Base-by-base conservation (phyloP, 2,113 vertebrate species). In the Nesogale talazaci region DNA sequence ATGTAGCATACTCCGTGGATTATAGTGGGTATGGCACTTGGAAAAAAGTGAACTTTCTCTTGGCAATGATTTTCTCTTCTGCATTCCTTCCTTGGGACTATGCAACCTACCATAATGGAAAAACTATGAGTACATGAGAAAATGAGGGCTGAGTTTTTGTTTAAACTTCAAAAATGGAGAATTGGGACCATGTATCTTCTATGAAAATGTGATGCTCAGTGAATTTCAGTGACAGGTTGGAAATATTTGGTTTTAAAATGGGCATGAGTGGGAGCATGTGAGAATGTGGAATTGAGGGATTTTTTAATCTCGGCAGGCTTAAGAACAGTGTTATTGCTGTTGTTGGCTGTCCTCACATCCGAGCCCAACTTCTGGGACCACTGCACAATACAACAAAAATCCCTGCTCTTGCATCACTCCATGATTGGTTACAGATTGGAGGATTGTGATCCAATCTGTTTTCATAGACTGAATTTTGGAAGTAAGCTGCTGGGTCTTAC, bases 1-100 rank as follows among this genome's bases (percentile, higher is more conserved):
- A 17, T 31, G 2, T n/a, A 34, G 17, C 67, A 34, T 17, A 70
- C 27, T 70, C 15, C 14, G 31, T n/a, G 31, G n/a, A 6, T 70
- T 31, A 14, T 69, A 83, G 78, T 84, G 95, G 82, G 89, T 84
- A 82, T 90, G 91, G 94, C 83, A 93, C 69, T 93, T 77, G 42
- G 59, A 63, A 74, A 86, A 81, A 86, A 69, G 70, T 78, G 46
- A 52, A 72, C 46, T 0, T 0, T 89, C 40, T 76, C 83, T 72
- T 67, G 69, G 36, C 72, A 34, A 82, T 34, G 40, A 27, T 59
- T 93, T 94, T 82, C 63, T 84, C 29, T 89, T 31, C 90, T 87
- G 20, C 61, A 0, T 92, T 42, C 15, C 52, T 42, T n/a, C 31
- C 25, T 95, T 46, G 9, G 91, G 90, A 67, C 75, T 90, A 57